Conservation (phyloP, 2,113 vertebrate genomes). For the Pampusana beccarii region DNA sequence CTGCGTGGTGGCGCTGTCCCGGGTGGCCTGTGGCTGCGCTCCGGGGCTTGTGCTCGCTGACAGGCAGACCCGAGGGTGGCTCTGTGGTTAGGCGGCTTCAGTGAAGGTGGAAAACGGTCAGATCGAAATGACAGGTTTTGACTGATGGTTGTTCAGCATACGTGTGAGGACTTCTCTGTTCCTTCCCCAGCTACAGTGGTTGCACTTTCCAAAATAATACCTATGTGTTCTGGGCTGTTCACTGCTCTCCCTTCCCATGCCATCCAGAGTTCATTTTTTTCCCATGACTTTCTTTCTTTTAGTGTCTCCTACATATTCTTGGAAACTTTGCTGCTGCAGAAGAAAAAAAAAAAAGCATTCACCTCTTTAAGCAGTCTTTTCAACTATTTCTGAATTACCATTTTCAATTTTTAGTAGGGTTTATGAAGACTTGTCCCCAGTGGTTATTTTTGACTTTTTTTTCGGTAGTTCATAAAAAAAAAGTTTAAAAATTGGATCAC, state of each 20-base stretch:
- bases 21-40: fast-evolving
- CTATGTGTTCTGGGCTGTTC: not conserved
- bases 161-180: fast-evolving
- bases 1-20: not conserved
- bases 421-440: not conserved
- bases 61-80: fast-evolving
- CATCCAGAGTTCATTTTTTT: not conserved
- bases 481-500: not conserved
- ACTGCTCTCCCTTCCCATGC: not conserved
- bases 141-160: fast-evolving
- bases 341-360: not conserved
- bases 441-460: not conserved
- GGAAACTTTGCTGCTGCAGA: not conserved
- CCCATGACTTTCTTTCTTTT: not conserved
- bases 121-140: not conserved
- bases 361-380: not conserved
- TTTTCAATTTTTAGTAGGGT: not conserved
- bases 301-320: fast-evolving
- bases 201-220: not conserved
- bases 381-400: not conserved
- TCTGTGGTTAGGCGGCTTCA: fast-evolving
- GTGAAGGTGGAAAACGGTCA: fast-evolving
- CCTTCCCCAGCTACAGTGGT: not conserved
- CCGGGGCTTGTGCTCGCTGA: fast-evolving
- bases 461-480: not conserved